Conservation (phyloP, 2,113 vertebrate species). For the Solea solea region DNA sequence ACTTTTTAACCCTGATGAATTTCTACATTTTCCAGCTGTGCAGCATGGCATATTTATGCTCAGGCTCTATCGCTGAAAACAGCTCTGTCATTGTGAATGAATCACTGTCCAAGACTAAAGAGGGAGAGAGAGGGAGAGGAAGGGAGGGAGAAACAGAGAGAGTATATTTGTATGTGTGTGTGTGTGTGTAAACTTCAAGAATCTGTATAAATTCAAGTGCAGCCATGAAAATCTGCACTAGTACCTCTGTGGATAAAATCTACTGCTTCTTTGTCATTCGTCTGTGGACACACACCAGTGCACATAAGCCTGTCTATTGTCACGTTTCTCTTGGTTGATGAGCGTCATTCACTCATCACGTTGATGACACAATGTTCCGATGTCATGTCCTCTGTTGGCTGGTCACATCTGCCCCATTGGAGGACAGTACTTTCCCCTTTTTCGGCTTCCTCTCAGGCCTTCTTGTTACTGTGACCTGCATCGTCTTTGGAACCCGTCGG, state of each 20-base stretch:
- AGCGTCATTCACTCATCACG: conserved; percentile 49
- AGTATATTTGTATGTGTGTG: conserved; percentile 51
- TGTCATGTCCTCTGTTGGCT: conserved; percentile 57
- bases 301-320: conserved; percentile 23
- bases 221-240: conserved; percentile 34
- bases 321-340: conserved; percentile 32
- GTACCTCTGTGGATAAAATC: conserved; percentile 10
- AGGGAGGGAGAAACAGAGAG: conserved; percentile 19
- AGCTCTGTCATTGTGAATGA: conserved; percentile 77
- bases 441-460: conserved; percentile 40
- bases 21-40: conserved; percentile 81
- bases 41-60: conserved; percentile 78
- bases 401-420: conserved; percentile 56
- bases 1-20: conserved; percentile 80
- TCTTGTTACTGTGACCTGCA: conserved; percentile 38
- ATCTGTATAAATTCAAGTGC: conserved; percentile 55
- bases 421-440: conserved; percentile 27
- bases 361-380: conserved; percentile 46
- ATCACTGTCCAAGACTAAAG: conserved; percentile 62
- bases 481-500: conserved; percentile 40
- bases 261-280: conserved; percentile 28
- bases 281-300: conserved; percentile 3
- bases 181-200: conserved; percentile 57
- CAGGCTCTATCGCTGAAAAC: conserved; percentile 70
- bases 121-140: conserved; percentile 18